Evolutionary conservation across 2,113 vertebrate genomes (phyloP).

Genomic region (Bothrops jararaca): DNA sequence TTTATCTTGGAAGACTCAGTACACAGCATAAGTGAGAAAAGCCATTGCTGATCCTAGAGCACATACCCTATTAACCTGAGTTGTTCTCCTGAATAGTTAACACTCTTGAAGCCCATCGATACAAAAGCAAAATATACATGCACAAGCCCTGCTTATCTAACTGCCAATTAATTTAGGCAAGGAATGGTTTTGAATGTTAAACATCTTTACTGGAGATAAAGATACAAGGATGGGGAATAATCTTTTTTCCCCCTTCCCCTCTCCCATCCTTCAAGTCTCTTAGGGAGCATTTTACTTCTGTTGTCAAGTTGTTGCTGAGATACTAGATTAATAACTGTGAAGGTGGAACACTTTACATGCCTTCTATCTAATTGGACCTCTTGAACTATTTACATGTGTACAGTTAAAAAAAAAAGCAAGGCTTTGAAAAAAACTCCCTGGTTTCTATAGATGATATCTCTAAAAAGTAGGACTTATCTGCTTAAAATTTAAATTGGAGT

Average conservation of each 20-base stretch:
- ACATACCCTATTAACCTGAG: conserved; percentile 33
- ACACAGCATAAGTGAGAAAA: conserved; percentile 11
- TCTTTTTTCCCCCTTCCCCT: accelerated
- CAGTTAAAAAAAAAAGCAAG: not conserved
- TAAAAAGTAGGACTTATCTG: conserved; percentile 1
- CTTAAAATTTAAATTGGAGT: not conserved
- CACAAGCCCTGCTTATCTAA: conserved; percentile 63
- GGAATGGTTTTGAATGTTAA: conserved; percentile 70
- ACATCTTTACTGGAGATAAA: conserved; percentile 68
- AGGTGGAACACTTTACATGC: conserved; percentile 54
- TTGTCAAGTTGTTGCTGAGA: conserved; percentile 75
- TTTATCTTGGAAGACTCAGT: conserved; percentile 44
- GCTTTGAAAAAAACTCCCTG: not conserved
- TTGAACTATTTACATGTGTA: conserved; percentile 39
- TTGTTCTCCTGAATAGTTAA: conserved; percentile 35
- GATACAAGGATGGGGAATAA: conserved; percentile 1
- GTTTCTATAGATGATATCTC: not conserved
- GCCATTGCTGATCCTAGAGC: conserved; percentile 35
- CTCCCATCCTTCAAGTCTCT: conserved; percentile 54
- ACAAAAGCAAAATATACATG: conserved; percentile 61
- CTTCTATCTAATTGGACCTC: conserved; percentile 57
- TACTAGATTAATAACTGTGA: conserved; percentile 68
- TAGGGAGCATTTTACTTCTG: conserved; percentile 68
- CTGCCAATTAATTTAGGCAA: conserved; percentile 73
- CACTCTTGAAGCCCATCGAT: conserved; percentile 38